phyloP scores from a whole-genome alignment of 1,140 invertebrate genomes.

The Brachionus plicatilis region DNA sequence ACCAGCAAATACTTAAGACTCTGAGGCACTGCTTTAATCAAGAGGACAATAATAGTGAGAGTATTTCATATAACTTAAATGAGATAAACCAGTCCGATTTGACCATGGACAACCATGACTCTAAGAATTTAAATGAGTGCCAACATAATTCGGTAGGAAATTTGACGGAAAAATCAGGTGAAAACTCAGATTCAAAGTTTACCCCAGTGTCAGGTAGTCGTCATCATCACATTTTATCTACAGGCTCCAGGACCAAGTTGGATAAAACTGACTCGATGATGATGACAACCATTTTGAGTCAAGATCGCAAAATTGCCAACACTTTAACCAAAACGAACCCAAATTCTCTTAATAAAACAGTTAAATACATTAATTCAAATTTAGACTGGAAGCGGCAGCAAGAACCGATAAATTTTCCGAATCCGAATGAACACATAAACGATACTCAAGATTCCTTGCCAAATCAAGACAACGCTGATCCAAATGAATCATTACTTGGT shows the following conservation, averaged over 20 bases:
- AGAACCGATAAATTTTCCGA: neutral
- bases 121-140: neutral
- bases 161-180: neutral
- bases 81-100: neutral
- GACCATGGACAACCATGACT: neutral
- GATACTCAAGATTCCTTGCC: neutral
- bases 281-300: neutral
- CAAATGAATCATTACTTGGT: slow-evolving; percentile 9
- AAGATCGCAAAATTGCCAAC: neutral
- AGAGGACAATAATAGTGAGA: slow-evolving; percentile 13
- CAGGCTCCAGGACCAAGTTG: neutral
- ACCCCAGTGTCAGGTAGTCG: neutral
- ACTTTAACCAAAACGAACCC: neutral
- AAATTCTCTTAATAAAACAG: neutral
- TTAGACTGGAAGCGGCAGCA: neutral
- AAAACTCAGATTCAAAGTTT: neutral
- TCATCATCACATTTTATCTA: neutral
- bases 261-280: slow-evolving; percentile 14
- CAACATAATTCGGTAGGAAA: neutral
- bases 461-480: neutral
- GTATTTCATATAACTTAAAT: neutral
- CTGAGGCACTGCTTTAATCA: slow-evolving; percentile 34
- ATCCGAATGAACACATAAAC: neutral
- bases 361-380: slow-evolving; percentile 26
- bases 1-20: slow-evolving; percentile 22